Conservation (phyloP, 2,888 invertebrate genomes). For the Tipula vernalis region DNA sequence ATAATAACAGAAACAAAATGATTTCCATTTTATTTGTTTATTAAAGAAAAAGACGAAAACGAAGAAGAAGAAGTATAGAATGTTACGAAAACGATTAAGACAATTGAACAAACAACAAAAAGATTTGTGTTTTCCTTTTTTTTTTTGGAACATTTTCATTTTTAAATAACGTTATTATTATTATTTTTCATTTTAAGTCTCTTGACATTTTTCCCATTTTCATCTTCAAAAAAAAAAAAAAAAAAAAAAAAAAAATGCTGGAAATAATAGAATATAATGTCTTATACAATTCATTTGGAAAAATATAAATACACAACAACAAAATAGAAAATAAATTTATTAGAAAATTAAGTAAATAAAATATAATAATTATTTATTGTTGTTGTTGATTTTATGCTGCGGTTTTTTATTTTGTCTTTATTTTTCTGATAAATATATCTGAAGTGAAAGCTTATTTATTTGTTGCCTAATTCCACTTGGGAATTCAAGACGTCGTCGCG, state of each 20-base stretch:
- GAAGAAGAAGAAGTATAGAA: not conserved
- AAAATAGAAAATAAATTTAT: not conserved
- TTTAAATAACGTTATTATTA: slow-evolving; percentile 4
- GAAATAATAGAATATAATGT: not conserved
- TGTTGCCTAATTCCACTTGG: not conserved
- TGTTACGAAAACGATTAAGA: not conserved
- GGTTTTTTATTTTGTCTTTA: not conserved
- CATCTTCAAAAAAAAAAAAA: not conserved
- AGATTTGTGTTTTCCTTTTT: not conserved
- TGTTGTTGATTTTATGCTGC: not conserved
- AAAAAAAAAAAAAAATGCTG: not conserved
- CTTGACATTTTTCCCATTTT: not conserved
- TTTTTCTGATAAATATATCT: not conserved
- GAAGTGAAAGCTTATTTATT: not conserved
- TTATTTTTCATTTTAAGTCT: slow-evolving; percentile 1
- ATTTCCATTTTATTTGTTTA: not conserved
- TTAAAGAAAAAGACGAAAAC: not conserved
- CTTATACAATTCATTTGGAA: not conserved
- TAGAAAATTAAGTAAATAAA: not conserved
- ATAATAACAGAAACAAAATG: not conserved
- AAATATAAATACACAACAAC: not conserved
- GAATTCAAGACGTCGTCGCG: not conserved
- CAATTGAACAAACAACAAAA: not conserved
- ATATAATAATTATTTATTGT: not conserved
- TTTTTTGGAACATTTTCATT: not conserved